Percentiles rank a stretch among this genome's conserved stretches.
Conservation (phyloP, 1,140 invertebrate species). For the Drosophila funebris region DNA sequence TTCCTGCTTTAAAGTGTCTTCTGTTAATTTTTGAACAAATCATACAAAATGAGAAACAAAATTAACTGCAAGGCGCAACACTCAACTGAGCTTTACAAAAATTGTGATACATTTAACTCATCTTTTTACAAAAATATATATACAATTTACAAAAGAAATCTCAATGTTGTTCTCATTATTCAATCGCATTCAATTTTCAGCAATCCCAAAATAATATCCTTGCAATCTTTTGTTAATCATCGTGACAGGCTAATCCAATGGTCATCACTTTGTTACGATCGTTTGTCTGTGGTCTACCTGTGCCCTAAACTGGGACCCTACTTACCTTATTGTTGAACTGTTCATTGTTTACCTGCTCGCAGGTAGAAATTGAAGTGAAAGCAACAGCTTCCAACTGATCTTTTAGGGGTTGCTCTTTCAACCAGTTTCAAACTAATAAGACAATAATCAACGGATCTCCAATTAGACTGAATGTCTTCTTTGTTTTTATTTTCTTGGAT, state of each 20-base stretch:
- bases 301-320: not conserved
- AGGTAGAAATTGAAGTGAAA: slow-evolving; percentile 40
- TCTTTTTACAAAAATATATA: slow-evolving; percentile 64
- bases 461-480: no score
- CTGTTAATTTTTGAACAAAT: slow-evolving; percentile 57
- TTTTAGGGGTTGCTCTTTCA: slow-evolving; percentile 56
- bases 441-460: slow-evolving; percentile 13
- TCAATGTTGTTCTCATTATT: slow-evolving; percentile 34
- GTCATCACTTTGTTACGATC: slow-evolving; percentile 11
- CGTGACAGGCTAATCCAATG: slow-evolving; percentile 65
- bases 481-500: slow-evolving; percentile 26
- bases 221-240: slow-evolving; percentile 50
- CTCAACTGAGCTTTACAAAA: slow-evolving; percentile 76
- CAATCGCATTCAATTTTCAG: slow-evolving; percentile 52
- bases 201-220: slow-evolving; percentile 29
- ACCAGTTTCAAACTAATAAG: slow-evolving; percentile 56
- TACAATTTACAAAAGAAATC: slow-evolving; percentile 63
- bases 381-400: slow-evolving; percentile 23
- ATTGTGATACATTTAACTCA: slow-evolving; percentile 81
- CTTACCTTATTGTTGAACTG: slow-evolving; percentile 11
- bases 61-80: slow-evolving; percentile 65
- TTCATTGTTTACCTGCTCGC: slow-evolving; percentile 67
- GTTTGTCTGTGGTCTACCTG: slow-evolving; percentile 41
- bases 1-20: slow-evolving; percentile 66
- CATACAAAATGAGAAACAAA: slow-evolving; percentile 46